phyloP scores from a whole-genome alignment of 2,797 vertebrate species.

The Sarcophilus harrisii region DNA sequence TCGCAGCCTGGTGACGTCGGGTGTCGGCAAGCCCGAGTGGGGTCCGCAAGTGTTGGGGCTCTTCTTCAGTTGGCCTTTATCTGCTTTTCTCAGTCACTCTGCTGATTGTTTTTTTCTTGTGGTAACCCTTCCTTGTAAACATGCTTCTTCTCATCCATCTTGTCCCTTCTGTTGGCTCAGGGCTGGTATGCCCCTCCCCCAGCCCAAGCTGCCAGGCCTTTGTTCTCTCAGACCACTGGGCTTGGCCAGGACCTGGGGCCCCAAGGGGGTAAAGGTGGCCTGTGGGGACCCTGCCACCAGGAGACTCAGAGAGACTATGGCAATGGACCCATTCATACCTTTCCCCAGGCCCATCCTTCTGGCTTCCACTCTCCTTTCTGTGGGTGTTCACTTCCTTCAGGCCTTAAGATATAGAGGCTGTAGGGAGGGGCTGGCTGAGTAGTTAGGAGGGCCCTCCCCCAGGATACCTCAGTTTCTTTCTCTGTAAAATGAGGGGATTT shows the following conservation, averaged over 20 bases:
- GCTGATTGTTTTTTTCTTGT: not conserved
- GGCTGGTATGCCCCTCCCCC: not conserved
- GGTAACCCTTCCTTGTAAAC: not conserved
- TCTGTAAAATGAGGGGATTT: not conserved
- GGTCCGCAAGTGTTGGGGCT: not conserved
- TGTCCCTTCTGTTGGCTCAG: not conserved
- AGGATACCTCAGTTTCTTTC: not conserved
- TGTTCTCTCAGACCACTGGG: not conserved
- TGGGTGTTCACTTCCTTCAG: not conserved
- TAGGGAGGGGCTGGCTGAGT: not conserved
- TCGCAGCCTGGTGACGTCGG: not conserved
- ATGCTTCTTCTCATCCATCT: not conserved
- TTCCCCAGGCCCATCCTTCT: not conserved
- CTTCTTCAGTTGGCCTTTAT: not conserved
- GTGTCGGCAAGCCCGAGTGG: no score
- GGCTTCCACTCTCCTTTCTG: not conserved
- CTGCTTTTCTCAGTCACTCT: not conserved
- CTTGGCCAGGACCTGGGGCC: not conserved
- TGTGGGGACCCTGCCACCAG: not conserved
- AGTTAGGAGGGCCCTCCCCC: not conserved
- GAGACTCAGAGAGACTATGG: not conserved
- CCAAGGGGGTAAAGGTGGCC: not conserved
- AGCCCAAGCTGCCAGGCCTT: not conserved
- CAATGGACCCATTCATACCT: not conserved
- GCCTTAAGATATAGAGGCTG: not conserved